phyloP scores from a whole-genome alignment of 1,140 invertebrate genomes.

The Euschistus heros region DNA sequence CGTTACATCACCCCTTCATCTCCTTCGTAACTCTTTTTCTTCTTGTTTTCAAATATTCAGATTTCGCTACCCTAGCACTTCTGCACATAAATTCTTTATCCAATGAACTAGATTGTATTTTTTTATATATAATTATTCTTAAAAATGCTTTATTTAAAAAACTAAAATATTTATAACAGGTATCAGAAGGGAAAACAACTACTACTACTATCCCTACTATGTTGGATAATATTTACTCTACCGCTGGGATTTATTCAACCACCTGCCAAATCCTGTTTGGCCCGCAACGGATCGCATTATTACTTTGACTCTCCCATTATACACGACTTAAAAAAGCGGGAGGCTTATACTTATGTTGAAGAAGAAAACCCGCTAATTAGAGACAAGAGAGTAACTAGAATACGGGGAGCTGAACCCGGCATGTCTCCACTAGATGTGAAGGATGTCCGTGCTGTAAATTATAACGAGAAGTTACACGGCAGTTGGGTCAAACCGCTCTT shows the following conservation, averaged over 20 bases:
- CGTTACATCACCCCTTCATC: no score
- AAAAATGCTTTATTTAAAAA: neutral
- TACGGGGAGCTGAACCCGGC: constrained; percentile 36
- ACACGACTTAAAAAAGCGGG: constrained; percentile 32
- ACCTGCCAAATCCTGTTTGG: constrained; percentile 74
- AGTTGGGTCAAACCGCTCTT: constrained; percentile 84
- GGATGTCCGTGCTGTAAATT: constrained; percentile 60
- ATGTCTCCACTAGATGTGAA: constrained; percentile 64
- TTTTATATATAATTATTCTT: no score
- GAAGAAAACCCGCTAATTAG: no score
- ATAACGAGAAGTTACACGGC: constrained; percentile 57
- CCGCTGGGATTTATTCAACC: constrained; percentile 92
- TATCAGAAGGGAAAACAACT: constrained; percentile 79
- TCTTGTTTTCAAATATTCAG: no score
- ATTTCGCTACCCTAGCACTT: no score
- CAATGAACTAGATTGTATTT: no score
- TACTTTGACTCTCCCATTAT: constrained; percentile 39
- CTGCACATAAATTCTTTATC: no score
- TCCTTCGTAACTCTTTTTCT: no score
- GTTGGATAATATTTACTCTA: constrained; percentile 94
- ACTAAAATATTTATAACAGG: constrained; percentile 35
- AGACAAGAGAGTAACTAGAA: constrained; percentile 5
- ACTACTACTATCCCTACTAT: constrained; percentile 78
- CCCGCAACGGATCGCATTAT: constrained; percentile 59
- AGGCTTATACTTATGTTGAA: constrained; percentile 10